Base-by-base conservation (phyloP, 2,888 invertebrate genomes). In the Molanna angustata region DNA sequence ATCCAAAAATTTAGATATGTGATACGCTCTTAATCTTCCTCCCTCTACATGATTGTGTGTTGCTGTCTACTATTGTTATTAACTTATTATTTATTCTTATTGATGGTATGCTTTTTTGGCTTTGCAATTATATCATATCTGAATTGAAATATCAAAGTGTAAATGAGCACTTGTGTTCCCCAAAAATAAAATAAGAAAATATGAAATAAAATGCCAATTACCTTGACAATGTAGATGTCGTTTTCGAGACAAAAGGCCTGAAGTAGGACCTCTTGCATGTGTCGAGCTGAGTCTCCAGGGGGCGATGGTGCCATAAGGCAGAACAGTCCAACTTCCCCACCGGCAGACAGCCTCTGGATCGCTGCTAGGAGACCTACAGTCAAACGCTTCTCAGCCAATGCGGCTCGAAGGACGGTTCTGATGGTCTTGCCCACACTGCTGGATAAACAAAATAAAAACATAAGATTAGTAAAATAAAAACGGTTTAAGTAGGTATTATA, bases 191-290 rank as follows among this genome's bases (percentile, higher is more conserved):
- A 52, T 62, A 49, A 56, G 9, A 52, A 44, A 52, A 18, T n/a
- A 43, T 37, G 16, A 18, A 37, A 39, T 33, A 44, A 14, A 2
- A 19, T 22, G 32, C 2, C 20, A 27, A 27, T 39, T 67, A 85
- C 86, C 74, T 86, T 84, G 59, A 88, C 81, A 47, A 86, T 84
- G 63, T 85, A 84, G 64, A 89, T 88, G 61, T 84, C 86, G 58
- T 88, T 87, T 68, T 89, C 88, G 32, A 82, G 85, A 68, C 89
- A 89, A 67, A 86, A 88, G 0, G 89, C 88, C 64, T 88, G 86
- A 22, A 88, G 71, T 0, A 88, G 73, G 3, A 88, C 88, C 65
- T 86, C 85, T 63, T 88, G 88, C 78, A 89, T 86, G 65, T 88
- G 88, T 4, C 84, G 85, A 3, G 86, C 85, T 20, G 86, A 83